phyloP scores from a whole-genome alignment of 2,888 invertebrate species.

The Drosophila sordidula region DNA sequence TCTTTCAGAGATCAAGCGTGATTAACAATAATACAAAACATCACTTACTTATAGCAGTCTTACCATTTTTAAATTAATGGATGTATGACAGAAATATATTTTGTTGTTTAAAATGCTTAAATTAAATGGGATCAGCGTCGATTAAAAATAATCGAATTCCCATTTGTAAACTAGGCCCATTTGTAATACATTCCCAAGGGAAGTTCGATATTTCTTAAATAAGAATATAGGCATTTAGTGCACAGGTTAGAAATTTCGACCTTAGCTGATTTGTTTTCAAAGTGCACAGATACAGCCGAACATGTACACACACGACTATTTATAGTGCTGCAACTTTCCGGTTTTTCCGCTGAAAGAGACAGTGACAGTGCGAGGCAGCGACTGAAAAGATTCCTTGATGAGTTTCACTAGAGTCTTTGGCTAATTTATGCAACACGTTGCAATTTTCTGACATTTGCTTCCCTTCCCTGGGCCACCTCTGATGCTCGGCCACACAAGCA shows the following conservation, averaged over 20 bases:
- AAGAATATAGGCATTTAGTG: no score
- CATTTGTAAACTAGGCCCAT: no score
- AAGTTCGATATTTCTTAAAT: not conserved
- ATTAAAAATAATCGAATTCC: not conserved
- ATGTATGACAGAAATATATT: no score
- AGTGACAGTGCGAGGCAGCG: slow-evolving; percentile 9
- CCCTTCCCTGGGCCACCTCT: not conserved
- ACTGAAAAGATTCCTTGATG: not conserved
- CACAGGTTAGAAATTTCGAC: no score
- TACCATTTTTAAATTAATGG: no score
- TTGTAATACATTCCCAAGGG: no score
- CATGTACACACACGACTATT: slow-evolving; percentile 31
- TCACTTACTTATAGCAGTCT: no score
- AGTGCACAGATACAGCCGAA: slow-evolving; percentile 2
- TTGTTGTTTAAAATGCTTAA: not conserved
- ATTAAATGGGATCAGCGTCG: not conserved
- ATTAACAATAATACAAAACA: no score
- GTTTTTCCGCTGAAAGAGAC: slow-evolving; percentile 39
- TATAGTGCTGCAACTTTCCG: slow-evolving; percentile 42
- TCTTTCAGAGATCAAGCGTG: no score
- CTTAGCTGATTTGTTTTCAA: not conserved
- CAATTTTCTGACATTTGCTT: slow-evolving; percentile 55
- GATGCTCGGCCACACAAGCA: slow-evolving; percentile 1
- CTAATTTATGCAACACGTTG: slow-evolving; percentile 77
- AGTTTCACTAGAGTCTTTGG: slow-evolving; percentile 14